Base-by-base conservation (phyloP, 1,140 invertebrate species). In the Heliconius eleuchia region DNA sequence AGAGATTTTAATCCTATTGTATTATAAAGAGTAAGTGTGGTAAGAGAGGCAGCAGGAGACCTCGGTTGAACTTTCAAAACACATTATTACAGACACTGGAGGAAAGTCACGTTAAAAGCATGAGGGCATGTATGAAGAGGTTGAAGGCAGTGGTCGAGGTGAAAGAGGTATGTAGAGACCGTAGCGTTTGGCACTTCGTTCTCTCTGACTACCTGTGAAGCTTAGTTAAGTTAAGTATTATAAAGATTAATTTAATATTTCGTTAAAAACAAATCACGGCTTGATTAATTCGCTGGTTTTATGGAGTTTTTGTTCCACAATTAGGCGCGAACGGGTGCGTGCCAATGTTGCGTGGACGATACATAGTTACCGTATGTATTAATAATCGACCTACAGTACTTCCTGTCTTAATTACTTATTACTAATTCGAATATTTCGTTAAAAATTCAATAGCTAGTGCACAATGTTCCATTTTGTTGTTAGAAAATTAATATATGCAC, bases 241-340 rank as follows among this genome's bases (percentile, higher is more conserved):
- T 37, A 37, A 37, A 1, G 34, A 13, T 30, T 66, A 13, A 16
- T 30, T 23, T 50, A 46, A 70, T 30, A 76, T 76, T 70, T 50
- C 27, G 46, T 73, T 52, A 80, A 52, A 71, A 76, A 77, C 66
- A 80, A 76, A 71, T 34, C 60, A 42, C 60, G 57, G 74, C 23
- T 76, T 66, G 83, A 91, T 91, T 91, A 90, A 90, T 89, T 88
- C 80, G 86, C 86, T 83, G 87, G 84, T 88, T 89, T 88, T 86
- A 90, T 88, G 86, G 85, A 89, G 87, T 89, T 91, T 91, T 89
- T 90, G 90, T 90, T 88, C 81, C 82, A 88, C 87, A 89, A 89
- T 89, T 88, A 90, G 86, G 83, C 74, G 42, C 71, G 27, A 80
- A 55, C 46, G 52, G 80, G 81, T 84, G 88, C 86, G 83, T 86